Percentiles rank a stretch among this genome's conserved stretches.
phyloP scores from a whole-genome alignment of 2,113 vertebrate species.

The Oriolus oriolus region DNA sequence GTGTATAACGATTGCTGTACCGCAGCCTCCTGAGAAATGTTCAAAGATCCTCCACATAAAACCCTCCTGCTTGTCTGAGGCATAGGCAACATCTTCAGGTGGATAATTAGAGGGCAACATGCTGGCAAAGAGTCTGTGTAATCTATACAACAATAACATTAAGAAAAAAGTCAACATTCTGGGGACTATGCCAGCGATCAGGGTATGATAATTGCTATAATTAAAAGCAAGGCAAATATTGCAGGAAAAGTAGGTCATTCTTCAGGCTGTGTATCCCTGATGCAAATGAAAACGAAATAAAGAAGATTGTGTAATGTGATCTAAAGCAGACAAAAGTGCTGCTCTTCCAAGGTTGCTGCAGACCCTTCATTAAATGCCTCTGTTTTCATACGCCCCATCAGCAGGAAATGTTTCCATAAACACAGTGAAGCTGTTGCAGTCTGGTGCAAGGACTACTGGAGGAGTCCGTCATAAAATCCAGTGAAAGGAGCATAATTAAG shows the following conservation, averaged over 20 bases:
- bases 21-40: neutral
- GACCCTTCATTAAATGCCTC: neutral
- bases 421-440: neutral
- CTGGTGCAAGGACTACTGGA: neutral
- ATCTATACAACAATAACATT: conserved; percentile 66
- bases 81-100: neutral
- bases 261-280: conserved; percentile 38
- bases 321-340: neutral
- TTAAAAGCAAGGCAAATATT: conserved; percentile 72
- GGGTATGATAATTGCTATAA: conserved; percentile 69
- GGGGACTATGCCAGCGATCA: conserved; percentile 51
- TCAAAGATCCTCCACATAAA: neutral
- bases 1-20: accelerated
- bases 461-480: neutral
- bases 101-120: conserved; percentile 45
- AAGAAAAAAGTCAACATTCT: conserved; percentile 51
- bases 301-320: neutral
- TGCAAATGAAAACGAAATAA: conserved; percentile 20
- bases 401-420: neutral
- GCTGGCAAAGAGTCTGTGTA: conserved; percentile 41
- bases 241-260: conserved; percentile 67
- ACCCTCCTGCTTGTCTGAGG: neutral
- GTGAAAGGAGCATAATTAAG: neutral
- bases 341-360: neutral
- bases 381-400: neutral